Evolutionary conservation across 2,113 vertebrate genomes (phyloP).

Genomic region (Entelurus aequoreus): DNA sequence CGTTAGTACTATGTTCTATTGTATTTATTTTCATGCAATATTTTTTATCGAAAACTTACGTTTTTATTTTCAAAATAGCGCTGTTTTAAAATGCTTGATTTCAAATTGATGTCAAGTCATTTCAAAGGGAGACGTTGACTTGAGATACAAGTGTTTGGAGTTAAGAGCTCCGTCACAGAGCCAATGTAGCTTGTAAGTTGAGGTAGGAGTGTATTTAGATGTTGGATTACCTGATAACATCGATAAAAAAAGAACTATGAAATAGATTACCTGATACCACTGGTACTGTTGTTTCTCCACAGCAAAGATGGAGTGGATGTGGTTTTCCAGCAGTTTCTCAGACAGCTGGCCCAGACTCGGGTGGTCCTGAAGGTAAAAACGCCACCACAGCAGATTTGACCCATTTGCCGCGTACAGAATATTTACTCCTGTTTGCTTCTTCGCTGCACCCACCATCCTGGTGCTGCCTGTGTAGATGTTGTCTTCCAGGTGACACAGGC

Average conservation of each 20-base stretch:
- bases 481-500: conserved; percentile 89
- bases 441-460: conserved; percentile 78
- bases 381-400: not conserved
- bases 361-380: conserved; percentile 79
- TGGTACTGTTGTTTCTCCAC: conserved; percentile 89
- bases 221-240: too few species aligned
- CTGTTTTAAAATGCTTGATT: too few species aligned
- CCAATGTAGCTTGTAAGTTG: too few species aligned
- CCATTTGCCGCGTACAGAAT: not conserved
- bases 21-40: too few species aligned
- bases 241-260: not conserved
- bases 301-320: conserved; percentile 90
- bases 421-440: not conserved
- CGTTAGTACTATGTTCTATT: too few species aligned
- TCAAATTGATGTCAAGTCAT: too few species aligned
- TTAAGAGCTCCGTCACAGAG: too few species aligned
- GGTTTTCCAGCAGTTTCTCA: conserved; percentile 89
- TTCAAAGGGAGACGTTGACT: too few species aligned
- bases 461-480: conserved; percentile 85
- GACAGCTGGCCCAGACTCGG: conserved; percentile 89
- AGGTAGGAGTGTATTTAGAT: too few species aligned
- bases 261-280: conserved; percentile 92
- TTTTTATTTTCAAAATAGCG: too few species aligned
- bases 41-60: too few species aligned
- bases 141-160: too few species aligned